Evolutionary conservation across 2,888 invertebrate genomes (phyloP).

Genomic region (Dinocampus coccinellae): DNA sequence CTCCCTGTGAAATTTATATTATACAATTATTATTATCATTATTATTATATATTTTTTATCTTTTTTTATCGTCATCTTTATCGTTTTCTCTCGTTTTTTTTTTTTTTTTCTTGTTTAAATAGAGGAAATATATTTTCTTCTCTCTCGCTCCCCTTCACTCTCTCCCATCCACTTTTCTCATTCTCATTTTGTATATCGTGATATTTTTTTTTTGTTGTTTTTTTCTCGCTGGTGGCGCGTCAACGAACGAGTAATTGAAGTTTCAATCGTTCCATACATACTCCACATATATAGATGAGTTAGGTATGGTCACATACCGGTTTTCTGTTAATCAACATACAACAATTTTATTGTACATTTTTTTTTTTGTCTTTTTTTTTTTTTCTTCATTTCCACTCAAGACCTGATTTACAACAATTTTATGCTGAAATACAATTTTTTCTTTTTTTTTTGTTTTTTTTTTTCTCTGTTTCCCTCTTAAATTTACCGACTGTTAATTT

Average conservation of each 20-base stretch:
- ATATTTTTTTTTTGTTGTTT: neutral
- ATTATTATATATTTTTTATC: neutral
- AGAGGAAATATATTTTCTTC: too few relatives aligned
- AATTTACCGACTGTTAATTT: neutral
- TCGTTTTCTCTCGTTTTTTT: neutral
- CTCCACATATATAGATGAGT: neutral
- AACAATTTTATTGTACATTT: too few relatives aligned
- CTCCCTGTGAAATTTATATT: neutral
- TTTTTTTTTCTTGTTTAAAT: too few relatives aligned
- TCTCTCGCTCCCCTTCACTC: too few relatives aligned
- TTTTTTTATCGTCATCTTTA: neutral
- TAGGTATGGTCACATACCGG: slow-evolving; percentile 4
- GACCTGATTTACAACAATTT: slow-evolving; percentile 15
- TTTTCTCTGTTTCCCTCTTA: too few relatives aligned
- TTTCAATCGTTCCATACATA: slow-evolving; percentile 19
- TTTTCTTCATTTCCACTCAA: slow-evolving; percentile 1
- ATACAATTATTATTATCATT: neutral
- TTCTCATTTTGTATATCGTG: neutral
- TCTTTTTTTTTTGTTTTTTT: too few relatives aligned
- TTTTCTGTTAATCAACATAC: slow-evolving; percentile 14
- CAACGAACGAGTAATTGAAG: slow-evolving; percentile 27
- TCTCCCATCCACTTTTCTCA: neutral
- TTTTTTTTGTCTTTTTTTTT: too few relatives aligned
- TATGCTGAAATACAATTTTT: slow-evolving; percentile 9
- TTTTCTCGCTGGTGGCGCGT: slow-evolving; percentile 10